Conservation (phyloP, 2,797 vertebrate genomes). For the Acipenser ruthenus region DNA sequence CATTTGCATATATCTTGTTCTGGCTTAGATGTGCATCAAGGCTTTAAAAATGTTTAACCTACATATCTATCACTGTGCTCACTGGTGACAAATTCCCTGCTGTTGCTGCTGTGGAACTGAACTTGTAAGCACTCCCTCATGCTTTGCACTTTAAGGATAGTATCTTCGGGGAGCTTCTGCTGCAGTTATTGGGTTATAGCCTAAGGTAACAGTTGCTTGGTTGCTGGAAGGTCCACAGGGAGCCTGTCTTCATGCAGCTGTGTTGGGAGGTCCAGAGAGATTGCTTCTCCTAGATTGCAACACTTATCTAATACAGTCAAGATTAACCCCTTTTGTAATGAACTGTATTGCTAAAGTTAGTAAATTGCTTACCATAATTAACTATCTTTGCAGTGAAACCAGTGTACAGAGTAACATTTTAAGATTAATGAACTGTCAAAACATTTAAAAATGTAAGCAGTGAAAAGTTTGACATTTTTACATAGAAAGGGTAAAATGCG, state of each 20-base stretch:
- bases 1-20: too few species aligned
- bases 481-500: too few species aligned
- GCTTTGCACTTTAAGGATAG: neutral
- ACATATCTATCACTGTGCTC: neutral
- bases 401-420: too few species aligned
- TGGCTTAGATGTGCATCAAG: neutral
- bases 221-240: neutral
- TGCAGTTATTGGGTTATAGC: conserved; percentile 6
- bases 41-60: neutral
- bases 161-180: neutral
- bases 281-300: neutral
- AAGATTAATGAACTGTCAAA: too few species aligned
- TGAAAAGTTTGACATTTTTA: too few species aligned
- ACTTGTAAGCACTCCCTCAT: neutral
- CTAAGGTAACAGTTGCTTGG: neutral
- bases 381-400: too few species aligned
- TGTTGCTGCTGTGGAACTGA: neutral
- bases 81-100: neutral
- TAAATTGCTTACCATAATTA: too few species aligned
- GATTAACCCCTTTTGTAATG: too few species aligned
- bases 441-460: too few species aligned
- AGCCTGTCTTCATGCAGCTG: neutral
- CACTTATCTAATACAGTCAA: too few species aligned
- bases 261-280: neutral
- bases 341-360: too few species aligned